phyloP scores from a whole-genome alignment of 2,888 invertebrate species.

The Pedicia rivosa region DNA sequence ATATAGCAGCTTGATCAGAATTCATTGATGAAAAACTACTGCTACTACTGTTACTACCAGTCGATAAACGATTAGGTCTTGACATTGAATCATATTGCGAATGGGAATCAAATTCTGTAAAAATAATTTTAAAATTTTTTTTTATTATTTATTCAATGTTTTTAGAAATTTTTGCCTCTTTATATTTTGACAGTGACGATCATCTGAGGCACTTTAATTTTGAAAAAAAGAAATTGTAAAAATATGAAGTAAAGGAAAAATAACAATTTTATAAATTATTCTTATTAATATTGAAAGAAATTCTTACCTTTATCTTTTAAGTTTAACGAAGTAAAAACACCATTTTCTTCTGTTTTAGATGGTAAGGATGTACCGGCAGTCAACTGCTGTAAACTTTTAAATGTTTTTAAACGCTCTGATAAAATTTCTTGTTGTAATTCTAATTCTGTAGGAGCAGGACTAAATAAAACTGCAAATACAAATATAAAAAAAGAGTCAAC shows the following conservation, averaged over 20 bases:
- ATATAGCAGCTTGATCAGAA: slow-evolving; percentile 1
- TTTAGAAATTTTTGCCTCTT: background rate
- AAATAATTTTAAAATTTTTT: background rate
- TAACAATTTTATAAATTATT: background rate
- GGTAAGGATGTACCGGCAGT: background rate
- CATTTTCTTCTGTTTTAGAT: background rate
- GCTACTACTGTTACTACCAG: slow-evolving; percentile 1
- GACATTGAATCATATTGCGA: background rate
- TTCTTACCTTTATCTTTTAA: slow-evolving; percentile 5
- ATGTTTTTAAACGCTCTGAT: slow-evolving; percentile 50
- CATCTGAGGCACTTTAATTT: too few relatives aligned
- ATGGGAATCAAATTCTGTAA: background rate
- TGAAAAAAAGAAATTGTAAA: too few relatives aligned
- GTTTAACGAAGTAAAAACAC: background rate
- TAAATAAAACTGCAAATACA: slow-evolving; percentile 45
- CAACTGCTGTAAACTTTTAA: slow-evolving; percentile 13
- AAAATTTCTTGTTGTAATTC: slow-evolving; percentile 80
- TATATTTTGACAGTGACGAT: background rate
- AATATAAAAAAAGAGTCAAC: slow-evolving; percentile 2
- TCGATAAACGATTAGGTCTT: slow-evolving; percentile 3
- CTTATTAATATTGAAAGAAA: too few relatives aligned
- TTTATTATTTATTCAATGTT: background rate
- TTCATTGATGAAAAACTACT: slow-evolving; percentile 4
- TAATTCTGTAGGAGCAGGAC: slow-evolving; percentile 68
- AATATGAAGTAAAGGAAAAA: background rate